Evolutionary conservation across 2,797 vertebrate genomes (phyloP).

Genomic region (Manis javanica): DNA sequence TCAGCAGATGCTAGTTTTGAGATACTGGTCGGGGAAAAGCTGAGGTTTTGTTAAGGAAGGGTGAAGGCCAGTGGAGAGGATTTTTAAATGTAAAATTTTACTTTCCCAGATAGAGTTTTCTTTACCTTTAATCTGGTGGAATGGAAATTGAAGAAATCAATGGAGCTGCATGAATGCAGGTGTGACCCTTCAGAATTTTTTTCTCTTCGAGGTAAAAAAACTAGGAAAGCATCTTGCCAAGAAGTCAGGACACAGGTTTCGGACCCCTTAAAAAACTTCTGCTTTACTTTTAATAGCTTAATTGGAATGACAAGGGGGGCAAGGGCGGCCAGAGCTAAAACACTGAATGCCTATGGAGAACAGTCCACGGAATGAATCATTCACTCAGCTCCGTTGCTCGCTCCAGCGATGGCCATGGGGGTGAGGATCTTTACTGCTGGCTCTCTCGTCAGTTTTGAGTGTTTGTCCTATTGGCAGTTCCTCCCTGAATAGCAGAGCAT

Average conservation of each 20-base stretch:
- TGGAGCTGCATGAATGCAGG: not conserved
- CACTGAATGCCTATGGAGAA: not conserved
- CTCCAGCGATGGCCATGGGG: not conserved
- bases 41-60: not conserved
- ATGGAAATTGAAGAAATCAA: not conserved
- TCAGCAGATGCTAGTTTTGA: not conserved
- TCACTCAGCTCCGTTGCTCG: not conserved
- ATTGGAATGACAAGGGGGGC: not conserved
- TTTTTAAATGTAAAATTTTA: slow-evolving; percentile 23
- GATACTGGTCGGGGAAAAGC: not conserved
- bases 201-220: not conserved
- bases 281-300: slow-evolving; percentile 68
- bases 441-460: not conserved
- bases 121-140: not conserved
- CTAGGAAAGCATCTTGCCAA: not conserved
- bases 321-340: not conserved
- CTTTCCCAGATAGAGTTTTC: not conserved
- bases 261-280: not conserved
- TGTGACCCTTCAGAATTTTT: not conserved
- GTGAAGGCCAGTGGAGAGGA: not conserved
- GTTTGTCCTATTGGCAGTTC: not conserved
- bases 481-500: not conserved
- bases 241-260: slow-evolving; percentile 15
- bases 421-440: not conserved
- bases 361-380: not conserved